Conservation (phyloP, 2,113 vertebrate species). For the Synodontis membranacea region DNA sequence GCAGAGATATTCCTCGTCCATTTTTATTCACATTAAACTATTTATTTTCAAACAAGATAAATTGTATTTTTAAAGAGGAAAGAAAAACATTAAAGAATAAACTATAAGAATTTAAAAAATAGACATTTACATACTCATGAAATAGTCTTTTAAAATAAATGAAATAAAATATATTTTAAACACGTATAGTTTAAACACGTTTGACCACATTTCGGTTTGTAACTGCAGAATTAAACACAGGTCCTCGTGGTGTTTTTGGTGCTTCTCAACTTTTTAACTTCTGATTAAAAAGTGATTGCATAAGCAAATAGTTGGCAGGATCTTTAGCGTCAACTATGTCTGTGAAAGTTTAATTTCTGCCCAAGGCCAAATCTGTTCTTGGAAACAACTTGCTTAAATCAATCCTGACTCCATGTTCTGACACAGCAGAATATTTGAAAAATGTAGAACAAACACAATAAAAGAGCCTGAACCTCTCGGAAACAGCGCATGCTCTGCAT, state of each 20-base stretch:
- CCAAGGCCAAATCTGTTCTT: background rate
- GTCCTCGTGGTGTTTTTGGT: background rate
- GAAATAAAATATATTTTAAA: too few relatives aligned
- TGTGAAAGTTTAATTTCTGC: background rate
- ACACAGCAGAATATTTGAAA: background rate
- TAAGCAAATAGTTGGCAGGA: background rate
- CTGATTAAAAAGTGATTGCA: background rate
- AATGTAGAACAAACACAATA: background rate
- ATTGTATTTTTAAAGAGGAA: background rate
- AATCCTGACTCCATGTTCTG: background rate
- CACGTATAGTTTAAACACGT: too few relatives aligned
- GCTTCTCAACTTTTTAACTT: background rate
- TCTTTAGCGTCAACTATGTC: background rate
- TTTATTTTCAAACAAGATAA: background rate
- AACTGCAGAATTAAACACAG: background rate
- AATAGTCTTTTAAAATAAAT: background rate
- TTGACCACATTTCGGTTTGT: background rate
- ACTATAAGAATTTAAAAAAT: background rate
- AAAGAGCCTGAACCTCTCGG: slow-evolving; percentile 63
- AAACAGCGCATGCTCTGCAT: slow-evolving; percentile 61
- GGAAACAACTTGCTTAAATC: background rate
- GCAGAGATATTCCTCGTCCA: background rate
- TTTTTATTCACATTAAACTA: background rate
- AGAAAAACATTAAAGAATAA: background rate
- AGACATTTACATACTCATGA: too few relatives aligned